Evolutionary conservation across 1,140 invertebrate genomes (phyloP).

Genomic region (Drepana arcuata): DNA sequence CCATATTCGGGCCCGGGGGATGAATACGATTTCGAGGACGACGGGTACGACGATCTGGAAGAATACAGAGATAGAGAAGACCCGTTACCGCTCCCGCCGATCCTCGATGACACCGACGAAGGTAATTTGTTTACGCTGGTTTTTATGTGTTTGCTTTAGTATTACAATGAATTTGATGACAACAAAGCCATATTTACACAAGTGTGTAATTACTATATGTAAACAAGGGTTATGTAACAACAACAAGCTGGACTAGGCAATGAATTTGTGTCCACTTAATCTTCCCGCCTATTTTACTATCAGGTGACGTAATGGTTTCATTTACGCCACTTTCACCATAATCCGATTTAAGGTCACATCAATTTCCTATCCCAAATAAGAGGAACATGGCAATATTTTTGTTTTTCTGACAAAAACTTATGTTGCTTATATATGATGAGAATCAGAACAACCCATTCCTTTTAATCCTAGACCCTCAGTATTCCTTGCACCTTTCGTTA

Average conservation of each 20-base stretch:
- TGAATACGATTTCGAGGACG: conserved; percentile 68
- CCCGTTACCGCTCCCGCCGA: conserved; percentile 35
- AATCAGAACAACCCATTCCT: too few relatives aligned
- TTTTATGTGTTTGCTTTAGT: too few relatives aligned
- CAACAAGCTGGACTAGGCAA: conserved; percentile 30
- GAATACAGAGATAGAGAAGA: conserved; percentile 61
- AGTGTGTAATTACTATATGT: too few relatives aligned
- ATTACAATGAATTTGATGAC: too few relatives aligned
- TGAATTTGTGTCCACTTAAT: conserved; percentile 9
- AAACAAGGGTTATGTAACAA: conserved; percentile 46
- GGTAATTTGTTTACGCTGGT: conserved; percentile 58
- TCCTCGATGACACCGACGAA: conserved; percentile 61
- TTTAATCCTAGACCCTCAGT: too few relatives aligned
- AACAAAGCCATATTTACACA: too few relatives aligned
- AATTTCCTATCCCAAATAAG: too few relatives aligned
- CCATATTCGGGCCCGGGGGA: conserved; percentile 65
- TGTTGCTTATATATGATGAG: too few relatives aligned
- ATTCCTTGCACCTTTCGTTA: too few relatives aligned
- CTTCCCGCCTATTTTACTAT: conserved; percentile 45
- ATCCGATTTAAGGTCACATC: too few relatives aligned
- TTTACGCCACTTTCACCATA: conserved; percentile 28
- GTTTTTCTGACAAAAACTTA: too few relatives aligned
- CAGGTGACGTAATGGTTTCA: conserved; percentile 41
- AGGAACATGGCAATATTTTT: too few relatives aligned
- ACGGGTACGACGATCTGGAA: conserved; percentile 65